A percentile compares a stretch with the other conserved stretches of the same genome.
phyloP scores from a whole-genome alignment of 1,140 invertebrate species.

The Pogonomyrmex californicus region DNA sequence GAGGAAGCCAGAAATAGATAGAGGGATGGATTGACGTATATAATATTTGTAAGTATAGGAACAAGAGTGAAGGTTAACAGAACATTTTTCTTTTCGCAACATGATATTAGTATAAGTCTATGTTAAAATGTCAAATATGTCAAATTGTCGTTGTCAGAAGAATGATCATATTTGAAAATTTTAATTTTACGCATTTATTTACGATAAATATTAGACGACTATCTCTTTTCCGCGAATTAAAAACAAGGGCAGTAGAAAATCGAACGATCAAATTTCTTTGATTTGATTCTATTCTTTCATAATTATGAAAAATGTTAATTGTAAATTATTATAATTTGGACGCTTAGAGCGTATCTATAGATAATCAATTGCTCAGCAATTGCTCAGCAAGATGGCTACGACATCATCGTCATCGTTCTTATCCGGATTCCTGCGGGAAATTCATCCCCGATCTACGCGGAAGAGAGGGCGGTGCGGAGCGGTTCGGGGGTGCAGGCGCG shows the following conservation, averaged over 20 bases:
- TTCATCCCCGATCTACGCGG: constrained; percentile 41
- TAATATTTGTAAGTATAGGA: constrained; percentile 34
- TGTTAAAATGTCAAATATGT: background rate
- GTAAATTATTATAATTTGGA: background rate
- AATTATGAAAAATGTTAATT: background rate
- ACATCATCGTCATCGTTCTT: constrained; percentile 69
- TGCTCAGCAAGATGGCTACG: constrained; percentile 64
- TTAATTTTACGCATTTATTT: background rate
- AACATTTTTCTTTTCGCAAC: background rate
- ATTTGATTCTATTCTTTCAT: background rate
- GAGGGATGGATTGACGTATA: constrained; percentile 44
- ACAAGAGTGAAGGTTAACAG: constrained; percentile 49
- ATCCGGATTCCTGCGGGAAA: constrained; percentile 67
- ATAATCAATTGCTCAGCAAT: constrained; percentile 48
- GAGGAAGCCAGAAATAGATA: constrained; percentile 39
- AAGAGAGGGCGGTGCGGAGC: constrained; percentile 23
- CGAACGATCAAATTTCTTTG: background rate
- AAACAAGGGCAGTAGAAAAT: background rate
- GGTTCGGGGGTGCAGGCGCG: constrained; percentile 71
- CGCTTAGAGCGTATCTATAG: background rate
- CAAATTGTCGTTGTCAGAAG: background rate
- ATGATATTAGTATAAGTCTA: background rate
- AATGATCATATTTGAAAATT: background rate
- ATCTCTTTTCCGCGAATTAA: background rate
- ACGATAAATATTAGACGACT: background rate